Evolutionary conservation across 1,140 invertebrate genomes (phyloP), one percentile per base, ranked within the genome.

Genomic region (Hycleus cichorii): DNA sequence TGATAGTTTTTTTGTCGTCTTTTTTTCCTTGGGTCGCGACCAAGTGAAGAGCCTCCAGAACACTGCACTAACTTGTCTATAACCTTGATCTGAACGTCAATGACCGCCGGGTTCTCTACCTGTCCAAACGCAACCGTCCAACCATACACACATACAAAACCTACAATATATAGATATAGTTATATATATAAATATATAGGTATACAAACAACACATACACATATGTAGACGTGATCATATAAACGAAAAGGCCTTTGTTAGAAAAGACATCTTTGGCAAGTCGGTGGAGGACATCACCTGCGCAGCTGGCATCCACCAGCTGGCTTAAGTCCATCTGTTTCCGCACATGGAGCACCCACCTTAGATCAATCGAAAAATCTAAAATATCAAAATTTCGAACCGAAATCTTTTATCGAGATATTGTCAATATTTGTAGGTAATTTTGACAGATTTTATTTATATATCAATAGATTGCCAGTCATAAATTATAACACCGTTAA

Each of bases 41-140:
- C 32, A 32, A 32, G 32, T 32, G 32, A 32, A 32, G 32, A 32
- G 32, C 7, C 32, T 32, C 32, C 32, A 32, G 32, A 32, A 32
- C 32, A 32, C 32, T 42, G 40, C 11, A 42, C 40, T 11, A 42
- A 42, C 44, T 32, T 32, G 50, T 49, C 59, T 62, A 49, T 62
- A 62, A 62, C 59, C 59, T 62, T 62, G 59, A 54, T 44, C 50
- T 42, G 32, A 47, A 49, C 48, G 59, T 62, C 59, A 62, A 62
- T 54, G 59, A 62, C 59, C 59, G 55, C 40, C 24, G 47, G 46
- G 38, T 47, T 51, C 32, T 40, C 49, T 62, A 62, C 59, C 59
- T 62, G 59, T 58, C 59, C 59, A 57, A 57, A 62, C 55, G 55
- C 55, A 49, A 18, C 40, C 55, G 47, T 43, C 47, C 53, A 39